These are phyloP conservation scores for Malachius bipustulatus DNA, from an alignment of 2,888 invertebrate species.

Conservation along the genomic window DNA sequence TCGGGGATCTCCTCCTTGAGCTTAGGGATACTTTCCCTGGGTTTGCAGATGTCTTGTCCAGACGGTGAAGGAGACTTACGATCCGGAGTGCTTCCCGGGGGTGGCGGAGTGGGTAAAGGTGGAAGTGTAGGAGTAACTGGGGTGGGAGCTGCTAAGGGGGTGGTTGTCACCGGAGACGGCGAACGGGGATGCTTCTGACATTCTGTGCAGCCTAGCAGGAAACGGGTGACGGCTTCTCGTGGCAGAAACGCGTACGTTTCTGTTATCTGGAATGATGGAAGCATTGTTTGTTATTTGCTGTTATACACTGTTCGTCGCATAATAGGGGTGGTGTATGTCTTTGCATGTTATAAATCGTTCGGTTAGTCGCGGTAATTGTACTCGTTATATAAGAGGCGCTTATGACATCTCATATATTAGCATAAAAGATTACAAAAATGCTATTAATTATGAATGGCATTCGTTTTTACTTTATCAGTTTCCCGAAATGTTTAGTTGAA, in stretches of 20 bases:
- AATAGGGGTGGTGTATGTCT: too few relatives aligned
- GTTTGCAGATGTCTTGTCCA: slow-evolving; percentile 23
- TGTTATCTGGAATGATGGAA: slow-evolving; percentile 66
- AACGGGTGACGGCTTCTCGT: slow-evolving; percentile 90
- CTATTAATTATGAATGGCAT: too few relatives aligned
- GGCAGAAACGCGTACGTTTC: slow-evolving; percentile 94
- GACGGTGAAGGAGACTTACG: slow-evolving; percentile 17
- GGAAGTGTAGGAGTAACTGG: slow-evolving; percentile 32
- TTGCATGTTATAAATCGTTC: too few relatives aligned
- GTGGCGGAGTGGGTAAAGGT: slow-evolving; percentile 22
- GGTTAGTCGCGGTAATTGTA: too few relatives aligned
- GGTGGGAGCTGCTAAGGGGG: slow-evolving; percentile 34
- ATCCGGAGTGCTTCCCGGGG: slow-evolving; percentile 14
- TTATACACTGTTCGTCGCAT: too few relatives aligned
- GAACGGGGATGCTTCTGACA: slow-evolving; percentile 73
- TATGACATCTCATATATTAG: too few relatives aligned
- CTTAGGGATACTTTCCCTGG: slow-evolving; percentile 24
- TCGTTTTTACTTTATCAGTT: too few relatives aligned
- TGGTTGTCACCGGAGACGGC: slow-evolving; percentile 45
- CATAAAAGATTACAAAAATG: too few relatives aligned
- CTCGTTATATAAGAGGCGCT: too few relatives aligned
- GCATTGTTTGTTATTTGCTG: too few relatives aligned
- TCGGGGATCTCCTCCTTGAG: slow-evolving; percentile 23
- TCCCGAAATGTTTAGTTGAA: too few relatives aligned
- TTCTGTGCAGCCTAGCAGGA: slow-evolving; percentile 87